Conservation (phyloP, 2,888 invertebrate genomes). For the Dilophus febrilis region DNA sequence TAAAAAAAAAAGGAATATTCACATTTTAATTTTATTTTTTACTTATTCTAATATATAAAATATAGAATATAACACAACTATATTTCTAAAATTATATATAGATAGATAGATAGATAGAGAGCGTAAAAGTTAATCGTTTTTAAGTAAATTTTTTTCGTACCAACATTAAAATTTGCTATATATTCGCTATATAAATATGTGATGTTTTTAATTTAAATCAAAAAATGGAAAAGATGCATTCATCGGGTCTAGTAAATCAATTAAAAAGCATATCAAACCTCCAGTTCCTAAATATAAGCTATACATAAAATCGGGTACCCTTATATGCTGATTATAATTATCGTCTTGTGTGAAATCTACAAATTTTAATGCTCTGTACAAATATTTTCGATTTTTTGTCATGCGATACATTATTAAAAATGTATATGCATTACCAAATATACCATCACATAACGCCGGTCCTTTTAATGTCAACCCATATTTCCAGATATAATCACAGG, state of each 20-base stretch:
- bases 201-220: too few relatives aligned
- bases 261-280: constrained; percentile 67
- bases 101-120: too few relatives aligned
- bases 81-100: too few relatives aligned
- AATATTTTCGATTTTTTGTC: constrained; percentile 50
- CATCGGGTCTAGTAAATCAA: constrained; percentile 55
- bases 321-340: constrained; percentile 42
- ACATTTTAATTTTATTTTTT: too few relatives aligned
- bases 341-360: constrained; percentile 53
- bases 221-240: constrained; percentile 70
- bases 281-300: constrained; percentile 77
- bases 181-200: too few relatives aligned
- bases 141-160: too few relatives aligned
- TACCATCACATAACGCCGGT: constrained; percentile 79
- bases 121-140: too few relatives aligned
- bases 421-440: constrained; percentile 71
- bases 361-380: constrained; percentile 57
- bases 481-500: constrained; percentile 64
- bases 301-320: constrained; percentile 57
- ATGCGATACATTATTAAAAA: constrained; percentile 60
- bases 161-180: too few relatives aligned
- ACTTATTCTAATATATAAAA: too few relatives aligned
- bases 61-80: too few relatives aligned
- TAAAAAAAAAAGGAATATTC: too few relatives aligned
- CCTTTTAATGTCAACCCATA: constrained; percentile 73